Base-by-base conservation (phyloP, 2,888 invertebrate genomes). In the Mythimna impura region DNA sequence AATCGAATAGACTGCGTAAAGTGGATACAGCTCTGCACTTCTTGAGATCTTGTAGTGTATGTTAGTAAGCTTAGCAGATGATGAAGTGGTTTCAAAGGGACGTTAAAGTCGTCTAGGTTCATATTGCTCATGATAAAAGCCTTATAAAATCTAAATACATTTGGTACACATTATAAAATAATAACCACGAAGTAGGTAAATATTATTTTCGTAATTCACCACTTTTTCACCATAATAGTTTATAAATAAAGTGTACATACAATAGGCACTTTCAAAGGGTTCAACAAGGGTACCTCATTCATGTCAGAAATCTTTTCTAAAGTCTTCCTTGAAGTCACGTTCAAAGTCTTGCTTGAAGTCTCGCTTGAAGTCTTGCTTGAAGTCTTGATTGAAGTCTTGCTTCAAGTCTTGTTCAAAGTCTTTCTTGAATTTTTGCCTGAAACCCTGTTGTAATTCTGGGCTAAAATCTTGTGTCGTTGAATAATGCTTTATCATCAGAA, bases 321-420 rank as follows among this genome's bases (percentile, higher is more conserved):
- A 76, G n/a, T 81, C 76, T 55, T 75, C 3, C 30, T 30, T 30
- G 30, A 30, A 30, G 30, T 30, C 30, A 30, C 30, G 66, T 50
- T 58, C 54, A 47, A 73, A 73, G 25, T 73, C 57, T 25, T 64
- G 60, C 43, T 76, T 20, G 22, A 77, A 76, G 8, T 71, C 52
- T 55, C 47, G 67, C 43, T 73, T 34, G 8, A 75, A 78, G 10
- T 77, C 73, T 54, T 62, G 62, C 43, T 62, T 68, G 22, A 80
- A 78, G 40, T 81, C 66, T n/a, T 66, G 65, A 6, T 80, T 70
- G 17, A 78, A 81, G 20, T 71, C 66, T 7, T 79, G 60, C 36
- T 57, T 66, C 47, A 66, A 60, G 7, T 66, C 54, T 14, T 66
- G 52, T 50, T 69, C 65, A 2, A 52, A 63, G 34, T 70, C 71